phyloP scores from a whole-genome alignment of 2,113 vertebrate genomes.

The Ictalurus furcatus region DNA sequence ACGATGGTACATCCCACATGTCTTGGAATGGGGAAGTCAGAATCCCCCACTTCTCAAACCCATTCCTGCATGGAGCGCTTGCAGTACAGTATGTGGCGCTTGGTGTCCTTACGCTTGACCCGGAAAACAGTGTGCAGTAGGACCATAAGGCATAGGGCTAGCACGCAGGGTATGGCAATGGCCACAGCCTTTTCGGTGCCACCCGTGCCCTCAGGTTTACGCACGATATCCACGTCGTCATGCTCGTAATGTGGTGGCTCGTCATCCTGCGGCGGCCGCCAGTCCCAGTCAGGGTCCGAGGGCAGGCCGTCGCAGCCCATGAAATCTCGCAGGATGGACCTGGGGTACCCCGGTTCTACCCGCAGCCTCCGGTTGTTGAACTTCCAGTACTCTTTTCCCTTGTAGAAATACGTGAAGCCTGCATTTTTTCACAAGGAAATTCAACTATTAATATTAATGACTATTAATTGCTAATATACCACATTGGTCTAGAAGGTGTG shows the following conservation, averaged over 20 bases:
- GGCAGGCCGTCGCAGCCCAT: slow-evolving; percentile 94
- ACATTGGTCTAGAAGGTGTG: neutral
- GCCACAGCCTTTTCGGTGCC: slow-evolving; percentile 98
- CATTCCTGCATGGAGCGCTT: slow-evolving; percentile 99
- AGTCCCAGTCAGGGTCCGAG: slow-evolving; percentile 78
- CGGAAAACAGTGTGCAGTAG: slow-evolving; percentile 98
- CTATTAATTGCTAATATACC: neutral
- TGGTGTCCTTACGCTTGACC: slow-evolving; percentile 98
- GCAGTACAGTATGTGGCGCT: slow-evolving; percentile 99
- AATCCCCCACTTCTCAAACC: slow-evolving; percentile 71
- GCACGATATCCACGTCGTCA: slow-evolving; percentile 89
- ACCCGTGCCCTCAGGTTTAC: slow-evolving; percentile 93
- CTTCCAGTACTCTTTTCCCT: slow-evolving; percentile 99
- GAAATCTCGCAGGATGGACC: slow-evolving; percentile 97
- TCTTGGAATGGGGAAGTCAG: neutral
- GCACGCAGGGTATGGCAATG: slow-evolving; percentile 95
- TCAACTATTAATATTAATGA: neutral
- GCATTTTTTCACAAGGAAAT: neutral
- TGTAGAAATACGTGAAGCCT: slow-evolving; percentile 99
- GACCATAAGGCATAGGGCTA: slow-evolving; percentile 98
- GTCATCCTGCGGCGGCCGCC: slow-evolving; percentile 68
- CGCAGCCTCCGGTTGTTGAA: slow-evolving; percentile 96
- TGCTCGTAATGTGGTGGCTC: slow-evolving; percentile 85
- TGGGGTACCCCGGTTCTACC: slow-evolving; percentile 92
- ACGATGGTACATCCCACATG: slow-evolving; percentile 8